Evolutionary conservation across 2,797 vertebrate genomes (phyloP), one percentile per base, ranked within the genome.

Genomic region (Protosalanx chinensis): DNA sequence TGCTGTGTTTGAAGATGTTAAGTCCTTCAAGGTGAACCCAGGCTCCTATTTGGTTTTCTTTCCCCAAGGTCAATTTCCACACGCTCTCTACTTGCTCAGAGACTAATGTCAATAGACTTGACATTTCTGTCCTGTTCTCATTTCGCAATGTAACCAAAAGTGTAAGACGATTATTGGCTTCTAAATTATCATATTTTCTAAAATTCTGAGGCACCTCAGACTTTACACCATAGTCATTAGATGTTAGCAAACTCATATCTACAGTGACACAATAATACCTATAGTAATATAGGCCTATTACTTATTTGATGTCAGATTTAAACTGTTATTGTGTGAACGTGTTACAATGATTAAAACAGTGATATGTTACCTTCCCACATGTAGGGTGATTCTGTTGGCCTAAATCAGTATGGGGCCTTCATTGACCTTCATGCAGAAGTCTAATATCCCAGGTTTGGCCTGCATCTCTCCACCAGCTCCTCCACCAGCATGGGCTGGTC

Each of bases 401-500:
- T 56, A 1, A 6, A 16, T 56, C 51, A 16, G 51, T 56, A 56
- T 56, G 51, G 3, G 6, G 15, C 20, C 56, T 33, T 30, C 33
- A 78, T 85, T 71, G 5, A 91, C 90, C 90, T 91, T 91, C 72
- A 92, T 84, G 8, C 88, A 91, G 82, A 90, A 91, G 77, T 88
- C 86, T 88, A 79, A 91, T 82, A 81, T 90, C 84, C 81, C 90
- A 89, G 71, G 88, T 60, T 89, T 90, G 53, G 91, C 61, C 82
- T 88, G 68, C 84, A 81, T 56, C 64, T 85, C 75, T 79, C 81
- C 5, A 91, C 87, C 23, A 91, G 81, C 76, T 88, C 84, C 60
- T 89, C 89, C 78, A 92, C 79, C 72, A 92, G 81, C 0, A 90
- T 89, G n/a, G 83, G 87, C 68, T 88, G 88, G 41, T 88, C 78